Evolutionary conservation across 2,113 vertebrate species (phyloP), one percentile per base, ranked within the genome.

Genomic region (Oncorhynchus mykiss): DNA sequence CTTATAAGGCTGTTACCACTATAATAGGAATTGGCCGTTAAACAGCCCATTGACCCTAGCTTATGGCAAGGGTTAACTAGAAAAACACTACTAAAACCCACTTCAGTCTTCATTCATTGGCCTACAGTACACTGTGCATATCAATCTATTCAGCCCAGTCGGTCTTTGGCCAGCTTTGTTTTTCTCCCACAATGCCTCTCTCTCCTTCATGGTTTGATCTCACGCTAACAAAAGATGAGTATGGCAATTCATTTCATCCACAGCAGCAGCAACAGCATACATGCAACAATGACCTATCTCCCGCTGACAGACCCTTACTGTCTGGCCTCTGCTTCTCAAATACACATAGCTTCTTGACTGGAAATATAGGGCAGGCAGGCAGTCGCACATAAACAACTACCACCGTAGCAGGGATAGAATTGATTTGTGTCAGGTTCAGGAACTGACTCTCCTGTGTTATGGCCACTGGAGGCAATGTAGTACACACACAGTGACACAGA

Each of bases 391-490:
- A n/a, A 68, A 11, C 25, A 24, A 39, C 57, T 72, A 59, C 25
- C 34, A 70, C 34, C 74, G 1, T 16, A 8, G 11, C 62, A 13
- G 73, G 4, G 22, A 16, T 22, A 45, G 48, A 67, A 49, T 27
- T 18, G 0, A 18, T 29, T 8, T 3, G 2, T 27, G 59, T 31
- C 7, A 29, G 16, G 25, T 48, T 22, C 18, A 39, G 64, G 48
- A 49, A 45, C n/a, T 68, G 39, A 39, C 8, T 39, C 39, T 39
- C 8, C 39, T 39, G 39, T 68, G 59, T 62, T 7, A 20, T 70
- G 27, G 34, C 79, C 81, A 84, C 80, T 70, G 66, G 80, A 79
- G 80, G 85, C 90, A 89, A 72, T 3, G 75, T 77, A 59, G 78
- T 14, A 22, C 78, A 76, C 74, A 78, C 57, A 77, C 12, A 72